These are phyloP conservation scores for Callipepla squamata DNA, from an alignment of 2,113 vertebrate genomes.

Conservation along the genomic window DNA sequence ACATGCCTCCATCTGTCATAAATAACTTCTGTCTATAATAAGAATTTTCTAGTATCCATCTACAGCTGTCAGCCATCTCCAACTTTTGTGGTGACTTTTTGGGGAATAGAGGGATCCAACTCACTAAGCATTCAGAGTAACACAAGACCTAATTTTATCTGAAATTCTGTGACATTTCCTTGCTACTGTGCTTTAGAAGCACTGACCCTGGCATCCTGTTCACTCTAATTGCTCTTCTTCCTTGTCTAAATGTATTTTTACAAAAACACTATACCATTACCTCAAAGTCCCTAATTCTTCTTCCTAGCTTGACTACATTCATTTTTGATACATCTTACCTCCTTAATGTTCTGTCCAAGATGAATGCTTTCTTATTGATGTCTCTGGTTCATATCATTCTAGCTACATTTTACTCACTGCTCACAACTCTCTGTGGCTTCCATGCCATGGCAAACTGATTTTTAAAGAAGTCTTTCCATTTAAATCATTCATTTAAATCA, in stretches of 20 bases:
- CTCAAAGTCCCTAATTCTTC: conserved; percentile 22
- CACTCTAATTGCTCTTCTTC: neutral
- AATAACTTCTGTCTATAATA: neutral
- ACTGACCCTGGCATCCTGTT: neutral
- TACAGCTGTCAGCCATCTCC: neutral
- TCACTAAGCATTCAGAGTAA: neutral
- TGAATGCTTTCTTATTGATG: conserved; percentile 50
- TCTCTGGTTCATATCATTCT: conserved; percentile 22
- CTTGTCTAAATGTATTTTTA: neutral
- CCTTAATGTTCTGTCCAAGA: conserved; percentile 22
- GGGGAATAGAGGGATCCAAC: neutral
- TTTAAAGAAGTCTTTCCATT: conserved; percentile 58
- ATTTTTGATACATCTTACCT: conserved; percentile 46
- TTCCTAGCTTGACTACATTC: neutral
- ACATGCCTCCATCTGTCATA: neutral
- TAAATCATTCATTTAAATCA: conserved; percentile 51
- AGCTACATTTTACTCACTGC: conserved; percentile 38
- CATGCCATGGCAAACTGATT: conserved; percentile 48
- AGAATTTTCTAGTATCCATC: neutral
- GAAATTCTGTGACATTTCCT: neutral
- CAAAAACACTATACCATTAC: neutral
- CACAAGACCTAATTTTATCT: neutral
- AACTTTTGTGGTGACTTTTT: neutral
- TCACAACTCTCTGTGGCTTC: conserved; percentile 12
- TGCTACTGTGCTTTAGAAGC: neutral